These are phyloP conservation scores for Netelia inedita DNA, from an alignment of 2,888 invertebrate species.

Conservation along the genomic window DNA sequence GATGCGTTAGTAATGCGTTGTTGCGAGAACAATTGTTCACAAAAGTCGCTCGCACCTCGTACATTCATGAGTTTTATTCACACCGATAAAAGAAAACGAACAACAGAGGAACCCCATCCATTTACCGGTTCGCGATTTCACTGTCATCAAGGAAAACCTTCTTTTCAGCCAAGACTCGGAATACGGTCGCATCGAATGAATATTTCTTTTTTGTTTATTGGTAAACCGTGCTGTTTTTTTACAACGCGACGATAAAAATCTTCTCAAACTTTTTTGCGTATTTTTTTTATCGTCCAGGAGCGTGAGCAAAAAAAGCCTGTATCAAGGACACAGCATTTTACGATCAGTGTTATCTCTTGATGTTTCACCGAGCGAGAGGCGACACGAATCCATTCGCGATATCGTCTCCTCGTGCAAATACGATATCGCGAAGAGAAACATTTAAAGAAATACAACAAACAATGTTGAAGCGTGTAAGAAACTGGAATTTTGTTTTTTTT, in stretches of 20 bases:
- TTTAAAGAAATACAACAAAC: not conserved
- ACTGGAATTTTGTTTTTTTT: not conserved
- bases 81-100: too few species aligned
- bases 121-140: not conserved
- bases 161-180: not conserved
- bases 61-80: not conserved
- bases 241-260: not conserved
- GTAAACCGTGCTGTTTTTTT: not conserved
- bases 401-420: not conserved
- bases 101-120: too few species aligned
- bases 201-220: not conserved
- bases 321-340: conserved; percentile 10
- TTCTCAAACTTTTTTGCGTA: not conserved
- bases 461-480: not conserved
- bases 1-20: not conserved
- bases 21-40: not conserved
- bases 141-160: not conserved
- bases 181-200: not conserved
- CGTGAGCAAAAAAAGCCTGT: not conserved
- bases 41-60: not conserved
- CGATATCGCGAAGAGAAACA: not conserved
- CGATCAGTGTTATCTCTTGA: not conserved
- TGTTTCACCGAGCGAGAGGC: not conserved
- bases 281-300: not conserved
- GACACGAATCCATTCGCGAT: not conserved